Evolutionary conservation across 2,797 vertebrate genomes (phyloP), one percentile per base, ranked within the genome.

Genomic region (Mallotus villosus): DNA sequence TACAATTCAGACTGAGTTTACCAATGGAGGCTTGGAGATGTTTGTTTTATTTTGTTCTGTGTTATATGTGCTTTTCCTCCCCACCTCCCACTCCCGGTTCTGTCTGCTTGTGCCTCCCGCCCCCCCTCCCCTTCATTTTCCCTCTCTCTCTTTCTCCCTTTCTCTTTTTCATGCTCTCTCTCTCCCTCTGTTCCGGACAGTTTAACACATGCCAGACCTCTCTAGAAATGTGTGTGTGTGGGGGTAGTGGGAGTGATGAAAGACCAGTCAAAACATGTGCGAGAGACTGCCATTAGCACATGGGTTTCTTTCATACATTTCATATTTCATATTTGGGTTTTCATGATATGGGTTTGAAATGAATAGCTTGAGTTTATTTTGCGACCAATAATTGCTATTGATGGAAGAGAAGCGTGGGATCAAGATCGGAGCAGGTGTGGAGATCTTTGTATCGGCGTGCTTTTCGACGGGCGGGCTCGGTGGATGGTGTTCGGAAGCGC

Each of bases 191-290:
- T 85, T 85, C 72, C 70, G 77, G 75, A 78, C 71, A 78, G 78
- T 81, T 84, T 81, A 87, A 85, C 80, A 72, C 82, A 88, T 80
- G 73, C 83, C 82, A 86, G 78, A 84, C 79, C 63, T 78, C 73
- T 11, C 73, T 68, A 79, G 66, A 82, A 78, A 73, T 61, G 70
- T 79, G 76, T 70, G 71, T 55, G 70, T 78, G 76, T 71, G 73
- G 73, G 78, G 81, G 79, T 81, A 77, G 72, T 73, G 67, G 71
- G 71, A 70, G 78, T 81, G 85, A 83, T 84, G 85, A 89, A 81
- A 87, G 84, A 84, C 74, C 67, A 73, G 74, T 85, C 81, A 81
- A 82, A 83, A 85, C 70, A 80, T 68, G 62, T 81, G 75, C 67
- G 67, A 70, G 74, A 76, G 76, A 75, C 68, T 74, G 60, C 76